A percentile compares a stretch with the other conserved stretches of the same genome.
phyloP scores from a whole-genome alignment of 2,888 invertebrate genomes.

The Mystacides longicornis region DNA sequence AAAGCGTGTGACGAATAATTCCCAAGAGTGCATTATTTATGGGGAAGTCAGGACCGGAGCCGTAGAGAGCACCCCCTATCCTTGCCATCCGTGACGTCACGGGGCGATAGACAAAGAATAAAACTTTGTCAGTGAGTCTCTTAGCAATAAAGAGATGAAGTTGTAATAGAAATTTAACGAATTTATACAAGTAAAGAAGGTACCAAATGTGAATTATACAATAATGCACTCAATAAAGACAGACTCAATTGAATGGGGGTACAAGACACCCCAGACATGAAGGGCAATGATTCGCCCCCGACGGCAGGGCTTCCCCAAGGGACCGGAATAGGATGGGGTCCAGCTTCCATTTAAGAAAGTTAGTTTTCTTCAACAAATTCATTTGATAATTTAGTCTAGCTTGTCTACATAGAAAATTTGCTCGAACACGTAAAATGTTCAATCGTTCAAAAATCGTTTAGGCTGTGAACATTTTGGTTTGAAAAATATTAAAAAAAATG shows the following conservation, averaged over 20 bases:
- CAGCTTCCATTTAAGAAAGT: too few species aligned
- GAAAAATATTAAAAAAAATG: too few species aligned
- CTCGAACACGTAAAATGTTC: too few species aligned
- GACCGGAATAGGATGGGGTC: too few species aligned
- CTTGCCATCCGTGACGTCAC: slow-evolving; percentile 16
- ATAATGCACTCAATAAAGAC: slow-evolving; percentile 20
- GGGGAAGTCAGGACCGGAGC: background rate
- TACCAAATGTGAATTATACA: slow-evolving; percentile 24
- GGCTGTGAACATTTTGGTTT: too few species aligned
- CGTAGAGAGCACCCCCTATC: background rate
- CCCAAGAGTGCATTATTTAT: background rate
- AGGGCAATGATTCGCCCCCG: background rate
- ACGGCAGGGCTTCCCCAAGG: too few species aligned
- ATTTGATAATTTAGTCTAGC: too few species aligned
- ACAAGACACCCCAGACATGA: background rate
- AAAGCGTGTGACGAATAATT: background rate
- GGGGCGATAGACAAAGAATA: slow-evolving; percentile 3
- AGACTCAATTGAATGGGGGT: background rate
- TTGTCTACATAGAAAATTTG: too few species aligned
- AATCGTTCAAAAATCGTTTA: too few species aligned
- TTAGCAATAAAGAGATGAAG: slow-evolving; percentile 1
- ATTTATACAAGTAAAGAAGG: slow-evolving; percentile 22
- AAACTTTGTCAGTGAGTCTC: too few species aligned
- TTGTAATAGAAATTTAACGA: slow-evolving; percentile 24
- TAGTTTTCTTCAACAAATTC: too few species aligned